Evolutionary conservation across 2,888 invertebrate species (phyloP).

Genomic region (Agonum fuliginosum): DNA sequence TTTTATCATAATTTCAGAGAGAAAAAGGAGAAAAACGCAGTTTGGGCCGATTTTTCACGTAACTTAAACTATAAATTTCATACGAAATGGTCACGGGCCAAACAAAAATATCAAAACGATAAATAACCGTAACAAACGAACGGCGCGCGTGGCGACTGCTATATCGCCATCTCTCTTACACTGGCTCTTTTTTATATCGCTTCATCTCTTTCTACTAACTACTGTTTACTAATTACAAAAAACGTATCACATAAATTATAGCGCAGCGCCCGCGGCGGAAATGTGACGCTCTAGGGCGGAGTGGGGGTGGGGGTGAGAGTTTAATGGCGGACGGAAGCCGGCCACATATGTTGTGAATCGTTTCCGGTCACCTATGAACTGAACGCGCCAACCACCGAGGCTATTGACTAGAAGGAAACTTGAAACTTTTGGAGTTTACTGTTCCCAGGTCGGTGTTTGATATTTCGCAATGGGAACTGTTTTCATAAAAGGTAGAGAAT

Average conservation of each 20-base stretch:
- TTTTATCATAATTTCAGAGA: slow-evolving; percentile 43
- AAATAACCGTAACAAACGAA: slow-evolving; percentile 55
- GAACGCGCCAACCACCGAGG: not conserved
- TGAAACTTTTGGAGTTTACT: slow-evolving; percentile 45
- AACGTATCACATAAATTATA: slow-evolving; percentile 67
- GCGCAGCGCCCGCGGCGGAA: slow-evolving; percentile 64
- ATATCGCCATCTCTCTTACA: not conserved
- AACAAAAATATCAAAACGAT: slow-evolving; percentile 58
- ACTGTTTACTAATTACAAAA: slow-evolving; percentile 66
- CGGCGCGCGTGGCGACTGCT: slow-evolving; percentile 31
- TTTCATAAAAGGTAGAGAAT: too few relatives aligned
- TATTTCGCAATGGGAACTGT: not conserved
- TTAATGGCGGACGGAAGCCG: slow-evolving; percentile 69
- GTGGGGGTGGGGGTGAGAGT: slow-evolving; percentile 62
- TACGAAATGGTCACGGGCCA: slow-evolving; percentile 48
- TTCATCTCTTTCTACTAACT: slow-evolving; percentile 62
- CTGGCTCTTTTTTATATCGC: not conserved
- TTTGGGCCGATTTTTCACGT: slow-evolving; percentile 44
- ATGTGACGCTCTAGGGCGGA: slow-evolving; percentile 61
- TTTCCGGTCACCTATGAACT: slow-evolving; percentile 72
- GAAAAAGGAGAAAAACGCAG: slow-evolving; percentile 29
- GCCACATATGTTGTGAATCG: slow-evolving; percentile 70
- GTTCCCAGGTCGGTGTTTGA: slow-evolving; percentile 4
- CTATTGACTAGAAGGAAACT: slow-evolving; percentile 38
- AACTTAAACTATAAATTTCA: slow-evolving; percentile 57